Percentiles rank a stretch among this genome's conserved stretches.
phyloP scores from a whole-genome alignment of 1,140 invertebrate genomes.

The Drosophila insularis region DNA sequence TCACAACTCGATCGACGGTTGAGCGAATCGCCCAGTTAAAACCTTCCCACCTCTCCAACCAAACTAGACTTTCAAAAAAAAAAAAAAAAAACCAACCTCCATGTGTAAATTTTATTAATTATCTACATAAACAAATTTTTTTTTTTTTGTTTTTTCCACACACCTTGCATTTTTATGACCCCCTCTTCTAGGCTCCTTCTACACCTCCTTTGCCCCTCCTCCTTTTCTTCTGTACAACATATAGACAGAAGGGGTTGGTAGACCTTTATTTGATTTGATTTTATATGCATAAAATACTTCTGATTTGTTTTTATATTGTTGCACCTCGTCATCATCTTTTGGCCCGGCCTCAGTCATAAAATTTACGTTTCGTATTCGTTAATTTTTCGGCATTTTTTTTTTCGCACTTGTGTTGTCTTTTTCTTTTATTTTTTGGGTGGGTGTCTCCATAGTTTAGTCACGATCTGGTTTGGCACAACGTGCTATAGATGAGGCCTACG shows the following conservation, averaged over 20 bases:
- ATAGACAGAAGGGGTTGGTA: constrained; percentile 18
- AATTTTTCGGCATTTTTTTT: constrained; percentile 25
- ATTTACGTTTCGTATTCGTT: constrained; percentile 54
- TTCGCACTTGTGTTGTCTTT: neutral
- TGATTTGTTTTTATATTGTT: constrained; percentile 49
- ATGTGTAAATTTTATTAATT: constrained; percentile 79
- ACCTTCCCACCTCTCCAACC: constrained; percentile 47
- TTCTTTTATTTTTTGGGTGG: constrained; percentile 21
- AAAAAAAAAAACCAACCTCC: constrained; percentile 54
- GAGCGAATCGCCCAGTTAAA: constrained; percentile 58
- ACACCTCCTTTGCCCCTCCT: too few relatives aligned
- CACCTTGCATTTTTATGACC: constrained; percentile 76
- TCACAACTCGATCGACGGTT: constrained; percentile 66
- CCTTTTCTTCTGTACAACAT: neutral
- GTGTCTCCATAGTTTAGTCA: constrained; percentile 66
- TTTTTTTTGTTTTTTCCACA: constrained; percentile 52
- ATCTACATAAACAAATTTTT: constrained; percentile 69
- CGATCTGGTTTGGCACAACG: constrained; percentile 57
- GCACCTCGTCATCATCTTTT: constrained; percentile 44
- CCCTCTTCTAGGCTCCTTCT: constrained; percentile 19
- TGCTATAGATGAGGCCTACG: constrained; percentile 46
- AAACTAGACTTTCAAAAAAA: constrained; percentile 54
- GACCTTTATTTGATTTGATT: constrained; percentile 73
- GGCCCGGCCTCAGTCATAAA: constrained; percentile 47
- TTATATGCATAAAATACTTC: constrained; percentile 47